Evolutionary conservation across 2,113 vertebrate species (phyloP).

Genomic region (Chaetops frenatus): DNA sequence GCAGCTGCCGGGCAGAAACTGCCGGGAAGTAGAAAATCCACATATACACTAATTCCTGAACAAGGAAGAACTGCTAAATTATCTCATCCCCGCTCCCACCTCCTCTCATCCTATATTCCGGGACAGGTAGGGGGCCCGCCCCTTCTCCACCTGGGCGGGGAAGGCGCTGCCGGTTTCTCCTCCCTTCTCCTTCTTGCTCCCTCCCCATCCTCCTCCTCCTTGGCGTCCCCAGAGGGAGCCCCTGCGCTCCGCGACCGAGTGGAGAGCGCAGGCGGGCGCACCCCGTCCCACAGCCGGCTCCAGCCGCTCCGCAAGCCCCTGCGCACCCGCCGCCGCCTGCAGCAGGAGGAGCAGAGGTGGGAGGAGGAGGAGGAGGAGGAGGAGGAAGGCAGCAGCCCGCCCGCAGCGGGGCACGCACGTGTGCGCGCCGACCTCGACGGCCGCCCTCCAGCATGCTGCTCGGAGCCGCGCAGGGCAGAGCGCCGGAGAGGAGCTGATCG

Average conservation of each 20-base stretch:
- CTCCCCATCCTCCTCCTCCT: neutral
- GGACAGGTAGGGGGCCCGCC: neutral
- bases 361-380: neutral
- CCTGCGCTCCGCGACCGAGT: neutral
- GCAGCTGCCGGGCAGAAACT: neutral
- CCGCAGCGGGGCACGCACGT: neutral
- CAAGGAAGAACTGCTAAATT: accelerated
- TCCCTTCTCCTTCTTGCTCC: neutral
- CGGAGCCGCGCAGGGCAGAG: neutral
- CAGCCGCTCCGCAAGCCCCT: neutral
- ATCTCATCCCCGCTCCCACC: accelerated
- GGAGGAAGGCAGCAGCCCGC: neutral
- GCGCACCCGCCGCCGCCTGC: neutral
- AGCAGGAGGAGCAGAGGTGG: neutral
- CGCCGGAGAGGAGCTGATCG: neutral
- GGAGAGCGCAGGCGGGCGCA: neutral
- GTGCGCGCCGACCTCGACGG: constrained; percentile 11
- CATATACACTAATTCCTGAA: too few relatives aligned
- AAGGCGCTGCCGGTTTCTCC: neutral
- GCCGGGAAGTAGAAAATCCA: neutral
- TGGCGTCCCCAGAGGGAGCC: constrained; percentile 45
- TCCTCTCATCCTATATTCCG: neutral
- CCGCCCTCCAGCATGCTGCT: constrained; percentile 8
- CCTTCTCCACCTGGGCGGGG: constrained; percentile 8
- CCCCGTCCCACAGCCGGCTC: constrained; percentile 3